A percentile compares a stretch with the other conserved stretches of the same genome.
Evolutionary conservation across 2,797 vertebrate species (phyloP).

Genomic region (Octomys mimax): DNA sequence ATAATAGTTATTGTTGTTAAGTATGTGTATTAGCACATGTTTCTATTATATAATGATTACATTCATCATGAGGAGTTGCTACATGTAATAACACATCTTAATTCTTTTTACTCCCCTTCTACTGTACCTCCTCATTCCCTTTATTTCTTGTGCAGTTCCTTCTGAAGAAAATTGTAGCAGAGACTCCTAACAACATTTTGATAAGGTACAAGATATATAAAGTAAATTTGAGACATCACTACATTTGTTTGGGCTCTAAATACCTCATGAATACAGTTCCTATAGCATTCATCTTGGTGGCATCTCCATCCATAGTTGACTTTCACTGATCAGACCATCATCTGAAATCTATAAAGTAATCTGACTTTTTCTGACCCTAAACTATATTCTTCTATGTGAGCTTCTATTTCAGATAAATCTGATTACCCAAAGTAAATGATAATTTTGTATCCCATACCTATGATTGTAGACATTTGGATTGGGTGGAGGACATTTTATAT

Average conservation of each 20-base stretch:
- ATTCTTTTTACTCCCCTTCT: background rate
- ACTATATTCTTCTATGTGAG: background rate
- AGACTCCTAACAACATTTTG: background rate
- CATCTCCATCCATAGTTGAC: background rate
- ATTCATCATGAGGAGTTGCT: background rate
- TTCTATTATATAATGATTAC: background rate
- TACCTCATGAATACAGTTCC: background rate
- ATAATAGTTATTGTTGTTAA: too few species aligned
- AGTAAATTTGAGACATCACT: background rate
- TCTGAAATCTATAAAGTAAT: background rate
- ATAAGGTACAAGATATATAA: background rate
- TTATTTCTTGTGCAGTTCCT: background rate
- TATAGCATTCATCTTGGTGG: background rate
- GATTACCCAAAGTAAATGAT: background rate
- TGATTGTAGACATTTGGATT: background rate
- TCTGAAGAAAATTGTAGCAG: background rate
- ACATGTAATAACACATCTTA: background rate
- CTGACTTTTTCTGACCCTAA: background rate
- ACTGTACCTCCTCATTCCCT: background rate
- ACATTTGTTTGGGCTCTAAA: background rate
- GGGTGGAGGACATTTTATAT: background rate
- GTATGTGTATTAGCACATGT: too few species aligned
- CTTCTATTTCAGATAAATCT: background rate
- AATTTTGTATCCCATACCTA: background rate
- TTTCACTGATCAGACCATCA: background rate